These are phyloP conservation scores for Atlantisia rogersi DNA, from an alignment of 2,113 vertebrate genomes.

Conservation along the genomic window DNA sequence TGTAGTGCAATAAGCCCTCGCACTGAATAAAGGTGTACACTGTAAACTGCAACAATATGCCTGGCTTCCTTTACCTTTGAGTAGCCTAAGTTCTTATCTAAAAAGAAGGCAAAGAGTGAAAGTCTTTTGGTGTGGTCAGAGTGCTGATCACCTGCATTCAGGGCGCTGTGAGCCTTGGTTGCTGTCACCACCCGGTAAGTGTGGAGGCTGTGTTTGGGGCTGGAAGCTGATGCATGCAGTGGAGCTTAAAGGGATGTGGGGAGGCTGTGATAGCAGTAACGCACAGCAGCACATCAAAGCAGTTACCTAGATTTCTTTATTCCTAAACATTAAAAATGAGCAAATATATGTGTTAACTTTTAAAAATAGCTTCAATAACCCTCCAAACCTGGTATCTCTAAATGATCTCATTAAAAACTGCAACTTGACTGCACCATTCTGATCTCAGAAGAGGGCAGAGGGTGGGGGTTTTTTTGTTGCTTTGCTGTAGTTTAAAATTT, in stretches of 20 bases:
- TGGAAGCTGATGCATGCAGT: rapidly evolving
- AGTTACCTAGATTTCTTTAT: not conserved
- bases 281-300: not conserved
- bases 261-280: not conserved
- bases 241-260: not conserved
- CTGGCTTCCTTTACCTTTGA: not conserved
- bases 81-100: not conserved
- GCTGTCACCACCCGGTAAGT: not conserved
- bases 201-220: not conserved
- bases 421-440: not conserved
- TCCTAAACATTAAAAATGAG: not conserved
- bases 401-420: not conserved
- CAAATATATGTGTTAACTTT: rapidly evolving
- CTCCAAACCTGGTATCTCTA: not conserved
- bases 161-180: not conserved
- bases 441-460: not conserved
- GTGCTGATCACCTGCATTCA: not conserved
- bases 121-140: not conserved
- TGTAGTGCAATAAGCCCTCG: not conserved
- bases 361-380: not conserved
- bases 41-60: not conserved
- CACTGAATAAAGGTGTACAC: not conserved
- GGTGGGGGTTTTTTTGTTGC: not conserved
- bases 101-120: not conserved
- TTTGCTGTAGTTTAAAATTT: not conserved